Base-by-base conservation (phyloP, 2,113 vertebrate genomes). In the Patagioenas fasciata region DNA sequence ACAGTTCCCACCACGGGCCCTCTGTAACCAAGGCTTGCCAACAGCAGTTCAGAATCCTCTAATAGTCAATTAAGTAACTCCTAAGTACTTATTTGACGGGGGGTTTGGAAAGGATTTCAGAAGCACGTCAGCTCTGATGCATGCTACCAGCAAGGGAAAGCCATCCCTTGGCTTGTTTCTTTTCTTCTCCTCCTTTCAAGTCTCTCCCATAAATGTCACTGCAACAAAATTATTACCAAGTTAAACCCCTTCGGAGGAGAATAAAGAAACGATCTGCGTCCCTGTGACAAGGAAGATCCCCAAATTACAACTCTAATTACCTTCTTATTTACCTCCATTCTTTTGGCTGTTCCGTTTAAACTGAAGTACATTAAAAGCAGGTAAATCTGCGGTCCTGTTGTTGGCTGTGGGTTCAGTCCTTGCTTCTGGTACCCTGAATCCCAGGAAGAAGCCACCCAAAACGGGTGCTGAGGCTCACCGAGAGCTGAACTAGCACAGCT, bases 271-370 rank as follows among this genome's bases (percentile, higher is more conserved):
- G 71, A 94, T 93, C 67, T 67, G 64, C 32, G 71, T 93, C 60
- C 67, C 87, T 75, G 91, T 3, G 64, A 93, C 95, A 95, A 77
- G 89, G 92, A 88, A 96, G 97, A 74, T 88, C 85, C 85, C 93
- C 91, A 87, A 96, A 97, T 97, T 94, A 96, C 64, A 61, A 62
- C 19, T 80, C 89, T 79, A 96, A 97, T 97, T 97, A 91, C 95
- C 93, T 96, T 93, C 94, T 94, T 96, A 96, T 97, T 97, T 96
- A 97, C 96, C 86, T 94, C 85, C 6, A 3, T 92, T 91, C 84
- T 87, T 87, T 61, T 88, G 80, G 92, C 91, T 86, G 64, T 57
- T 85, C 94, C 90, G 97, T 95, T 97, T 93, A 96, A 82, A 74
- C 80, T 6, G 51, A 91, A 91, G 90, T 48, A 65, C 69, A 75